Percentiles rank a stretch among this genome's conserved stretches.
These are phyloP conservation scores for Cenopis cana DNA, from an alignment of 2,888 invertebrate species.

Conservation along the genomic window DNA sequence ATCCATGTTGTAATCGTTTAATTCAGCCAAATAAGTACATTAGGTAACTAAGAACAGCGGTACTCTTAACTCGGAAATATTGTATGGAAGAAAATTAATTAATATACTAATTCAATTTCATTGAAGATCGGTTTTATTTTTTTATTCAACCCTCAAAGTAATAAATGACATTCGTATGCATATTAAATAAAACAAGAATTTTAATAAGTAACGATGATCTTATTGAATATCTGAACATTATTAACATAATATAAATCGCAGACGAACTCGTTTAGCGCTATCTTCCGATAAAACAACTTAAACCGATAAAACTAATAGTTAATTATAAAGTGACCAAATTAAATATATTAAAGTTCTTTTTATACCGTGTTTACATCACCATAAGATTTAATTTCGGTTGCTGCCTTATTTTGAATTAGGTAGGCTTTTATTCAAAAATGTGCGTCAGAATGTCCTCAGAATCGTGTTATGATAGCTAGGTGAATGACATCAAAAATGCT, in stretches of 20 bases:
- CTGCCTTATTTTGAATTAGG: background rate
- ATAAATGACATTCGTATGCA: background rate
- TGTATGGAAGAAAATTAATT: too few relatives aligned
- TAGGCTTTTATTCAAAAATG: background rate
- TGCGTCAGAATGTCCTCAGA: background rate
- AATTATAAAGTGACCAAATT: too few relatives aligned
- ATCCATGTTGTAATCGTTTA: too few relatives aligned
- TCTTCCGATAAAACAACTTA: constrained; percentile 3
- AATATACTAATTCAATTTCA: background rate
- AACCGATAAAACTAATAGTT: background rate
- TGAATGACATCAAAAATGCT: constrained; percentile 17
- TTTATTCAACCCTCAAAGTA: background rate
- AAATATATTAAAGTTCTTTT: background rate
- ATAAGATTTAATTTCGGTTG: background rate
- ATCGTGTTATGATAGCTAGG: background rate
- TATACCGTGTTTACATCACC: background rate
- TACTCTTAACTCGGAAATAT: too few relatives aligned
- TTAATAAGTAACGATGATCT: constrained; percentile 7
- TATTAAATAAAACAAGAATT: constrained; percentile 8
- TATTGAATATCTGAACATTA: constrained; percentile 9
- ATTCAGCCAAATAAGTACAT: too few relatives aligned
- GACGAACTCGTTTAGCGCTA: constrained; percentile 18
- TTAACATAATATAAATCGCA: constrained; percentile 20
- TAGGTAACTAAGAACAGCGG: too few relatives aligned
- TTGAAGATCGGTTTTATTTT: background rate